Conservation (phyloP, 1,140 invertebrate genomes). For the Gonatopus flavifemur region DNA sequence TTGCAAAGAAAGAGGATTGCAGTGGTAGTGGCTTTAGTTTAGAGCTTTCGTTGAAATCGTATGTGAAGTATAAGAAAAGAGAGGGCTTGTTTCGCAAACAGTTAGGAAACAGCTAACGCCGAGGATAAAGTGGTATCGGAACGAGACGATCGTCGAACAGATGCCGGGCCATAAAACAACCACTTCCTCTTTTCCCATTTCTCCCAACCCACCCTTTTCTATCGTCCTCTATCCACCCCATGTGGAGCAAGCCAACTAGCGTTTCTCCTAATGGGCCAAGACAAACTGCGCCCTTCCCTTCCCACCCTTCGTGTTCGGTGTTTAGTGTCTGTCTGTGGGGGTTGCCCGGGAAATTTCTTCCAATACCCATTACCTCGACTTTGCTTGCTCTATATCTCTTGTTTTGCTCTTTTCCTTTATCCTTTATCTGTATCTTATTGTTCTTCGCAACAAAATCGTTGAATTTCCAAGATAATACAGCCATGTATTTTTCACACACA, state of each 20-base stretch:
- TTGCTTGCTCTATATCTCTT: slow-evolving; percentile 12
- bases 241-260: slow-evolving; percentile 52
- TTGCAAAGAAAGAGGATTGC: neutral
- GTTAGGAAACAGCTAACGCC: slow-evolving; percentile 57
- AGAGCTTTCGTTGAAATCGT: slow-evolving; percentile 22
- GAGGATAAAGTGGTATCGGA: slow-evolving; percentile 61
- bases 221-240: slow-evolving; percentile 36
- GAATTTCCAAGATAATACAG: too few relatives aligned
- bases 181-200: slow-evolving; percentile 52
- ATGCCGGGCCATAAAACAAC: slow-evolving; percentile 59
- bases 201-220: slow-evolving; percentile 46
- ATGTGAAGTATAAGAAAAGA: slow-evolving; percentile 27
- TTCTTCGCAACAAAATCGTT: slow-evolving; percentile 1
- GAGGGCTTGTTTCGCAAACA: slow-evolving; percentile 56
- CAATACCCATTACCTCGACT: slow-evolving; percentile 45
- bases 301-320: too few relatives aligned
- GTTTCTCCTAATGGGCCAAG: slow-evolving; percentile 59
- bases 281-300: slow-evolving; percentile 55
- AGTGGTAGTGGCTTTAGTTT: neutral
- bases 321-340: slow-evolving; percentile 43
- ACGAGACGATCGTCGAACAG: slow-evolving; percentile 61
- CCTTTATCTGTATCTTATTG: slow-evolving; percentile 17
- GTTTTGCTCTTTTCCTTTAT: neutral
- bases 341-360: slow-evolving; percentile 41
- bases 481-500: too few relatives aligned